Evolutionary conservation across 2,797 vertebrate species (phyloP).

Genomic region (Emydoidea blandingii): DNA sequence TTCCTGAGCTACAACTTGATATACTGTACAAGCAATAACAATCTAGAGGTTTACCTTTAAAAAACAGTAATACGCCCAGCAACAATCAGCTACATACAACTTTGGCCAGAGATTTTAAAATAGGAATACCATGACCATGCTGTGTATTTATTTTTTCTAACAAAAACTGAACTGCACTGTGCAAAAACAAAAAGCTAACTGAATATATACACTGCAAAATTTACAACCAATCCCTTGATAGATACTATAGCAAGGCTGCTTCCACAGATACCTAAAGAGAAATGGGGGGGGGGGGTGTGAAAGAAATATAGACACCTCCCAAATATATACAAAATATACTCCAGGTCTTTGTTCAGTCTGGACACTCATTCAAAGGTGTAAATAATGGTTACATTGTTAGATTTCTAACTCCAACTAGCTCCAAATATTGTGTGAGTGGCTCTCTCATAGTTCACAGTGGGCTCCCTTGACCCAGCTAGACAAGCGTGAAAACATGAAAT

Average conservation of each 20-base stretch:
- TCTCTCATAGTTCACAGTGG: slow-evolving; percentile 66
- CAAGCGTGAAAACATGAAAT: slow-evolving; percentile 84
- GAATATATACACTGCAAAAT: slow-evolving; percentile 5
- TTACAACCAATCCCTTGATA: not conserved
- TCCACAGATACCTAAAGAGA: not conserved
- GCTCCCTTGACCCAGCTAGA: slow-evolving; percentile 80
- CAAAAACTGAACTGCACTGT: not conserved
- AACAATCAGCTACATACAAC: not conserved
- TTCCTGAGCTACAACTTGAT: slow-evolving; percentile 17
- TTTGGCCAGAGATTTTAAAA: not conserved
- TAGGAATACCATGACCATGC: not conserved
- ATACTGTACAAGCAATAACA: not conserved
- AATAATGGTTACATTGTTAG: slow-evolving; percentile 75
- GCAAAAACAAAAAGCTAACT: slow-evolving; percentile 44
- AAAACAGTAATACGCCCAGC: not conserved
- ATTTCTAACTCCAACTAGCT: slow-evolving; percentile 60
- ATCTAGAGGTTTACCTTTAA: not conserved
- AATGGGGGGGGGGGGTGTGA: not conserved
- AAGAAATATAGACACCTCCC: not conserved
- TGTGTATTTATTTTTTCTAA: not conserved
- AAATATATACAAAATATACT: slow-evolving; percentile 47
- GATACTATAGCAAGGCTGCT: not conserved
- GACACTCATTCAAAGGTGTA: slow-evolving; percentile 62
- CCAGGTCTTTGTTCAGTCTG: slow-evolving; percentile 77
- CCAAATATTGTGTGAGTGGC: slow-evolving; percentile 69